Evolutionary conservation across 1,140 invertebrate genomes (phyloP).

Genomic region (Aphelenchoides besseyi): DNA sequence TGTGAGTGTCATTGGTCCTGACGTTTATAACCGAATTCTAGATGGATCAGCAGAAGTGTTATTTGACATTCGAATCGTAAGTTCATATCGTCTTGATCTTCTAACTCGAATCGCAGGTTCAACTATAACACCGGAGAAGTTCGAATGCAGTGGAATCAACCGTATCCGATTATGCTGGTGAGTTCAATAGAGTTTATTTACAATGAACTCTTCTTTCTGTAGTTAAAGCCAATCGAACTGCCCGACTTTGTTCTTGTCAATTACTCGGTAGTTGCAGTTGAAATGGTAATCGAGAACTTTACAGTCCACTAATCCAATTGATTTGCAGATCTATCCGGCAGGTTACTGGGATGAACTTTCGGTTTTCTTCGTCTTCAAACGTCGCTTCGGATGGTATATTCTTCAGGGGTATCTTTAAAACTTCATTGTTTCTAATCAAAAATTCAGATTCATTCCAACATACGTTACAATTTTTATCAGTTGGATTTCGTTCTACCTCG

Average conservation of each 20-base stretch:
- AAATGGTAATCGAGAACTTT: constrained; percentile 57
- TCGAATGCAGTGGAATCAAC: constrained; percentile 61
- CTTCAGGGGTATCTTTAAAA: constrained; percentile 42
- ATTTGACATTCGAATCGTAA: constrained; percentile 59
- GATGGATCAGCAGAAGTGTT: constrained; percentile 60
- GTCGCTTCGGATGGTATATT: constrained; percentile 62
- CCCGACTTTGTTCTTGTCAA: constrained; percentile 61
- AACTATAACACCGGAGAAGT: constrained; percentile 63
- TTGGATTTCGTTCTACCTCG: constrained; percentile 62
- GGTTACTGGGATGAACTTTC: constrained; percentile 54
- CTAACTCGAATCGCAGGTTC: constrained; percentile 41
- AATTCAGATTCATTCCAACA: constrained; percentile 37
- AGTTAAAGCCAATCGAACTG: constrained; percentile 59
- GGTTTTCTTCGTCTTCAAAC: constrained; percentile 57
- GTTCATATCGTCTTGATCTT: constrained; percentile 7
- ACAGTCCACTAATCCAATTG: too few species aligned
- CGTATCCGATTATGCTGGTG: constrained; percentile 40
- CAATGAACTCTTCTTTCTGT: constrained; percentile 24
- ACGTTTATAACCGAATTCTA: constrained; percentile 12
- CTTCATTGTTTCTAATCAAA: background rate
- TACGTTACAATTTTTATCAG: constrained; percentile 62
- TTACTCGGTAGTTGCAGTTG: constrained; percentile 59
- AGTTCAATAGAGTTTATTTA: background rate
- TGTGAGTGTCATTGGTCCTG: background rate
- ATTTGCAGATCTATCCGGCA: constrained; percentile 57